A percentile compares a stretch with the other conserved stretches of the same genome.
Evolutionary conservation across 2,888 invertebrate species (phyloP).

Genomic region (Hermodice carunculata): DNA sequence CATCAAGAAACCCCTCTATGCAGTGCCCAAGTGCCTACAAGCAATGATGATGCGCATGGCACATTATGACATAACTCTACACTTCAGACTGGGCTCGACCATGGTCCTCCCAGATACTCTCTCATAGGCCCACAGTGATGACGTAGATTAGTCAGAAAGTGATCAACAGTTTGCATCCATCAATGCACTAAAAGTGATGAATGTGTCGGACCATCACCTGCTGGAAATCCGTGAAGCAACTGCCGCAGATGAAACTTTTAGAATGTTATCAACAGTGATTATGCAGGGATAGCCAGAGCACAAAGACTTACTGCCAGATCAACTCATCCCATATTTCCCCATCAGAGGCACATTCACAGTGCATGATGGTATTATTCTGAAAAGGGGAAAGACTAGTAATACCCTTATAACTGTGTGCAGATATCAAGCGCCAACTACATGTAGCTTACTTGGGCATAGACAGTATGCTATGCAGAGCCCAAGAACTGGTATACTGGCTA

Average conservation of each 20-base stretch:
- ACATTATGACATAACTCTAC: not conserved
- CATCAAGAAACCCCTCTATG: not conserved
- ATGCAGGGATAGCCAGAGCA: not conserved
- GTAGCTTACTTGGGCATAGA: not conserved
- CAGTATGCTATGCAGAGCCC: not conserved
- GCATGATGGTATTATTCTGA: not conserved
- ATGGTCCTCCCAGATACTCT: not conserved
- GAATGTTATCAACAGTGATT: not conserved
- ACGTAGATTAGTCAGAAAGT: not conserved
- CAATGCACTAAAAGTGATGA: not conserved
- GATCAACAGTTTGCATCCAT: not conserved
- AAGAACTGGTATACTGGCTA: not conserved
- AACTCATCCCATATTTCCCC: not conserved
- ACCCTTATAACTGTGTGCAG: not conserved
- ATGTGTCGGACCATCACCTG: not conserved
- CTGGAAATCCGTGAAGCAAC: not conserved
- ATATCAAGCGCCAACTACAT: not conserved
- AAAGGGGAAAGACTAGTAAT: not conserved
- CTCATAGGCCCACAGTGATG: not conserved
- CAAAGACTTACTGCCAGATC: not conserved
- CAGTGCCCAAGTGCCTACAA: not conserved
- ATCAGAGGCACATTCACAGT: not conserved
- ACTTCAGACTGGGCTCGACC: not conserved
- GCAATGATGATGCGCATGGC: not conserved
- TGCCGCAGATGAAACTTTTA: not conserved